Evolutionary conservation across 2,888 invertebrate species (phyloP).

Genomic region (Nebria salina): DNA sequence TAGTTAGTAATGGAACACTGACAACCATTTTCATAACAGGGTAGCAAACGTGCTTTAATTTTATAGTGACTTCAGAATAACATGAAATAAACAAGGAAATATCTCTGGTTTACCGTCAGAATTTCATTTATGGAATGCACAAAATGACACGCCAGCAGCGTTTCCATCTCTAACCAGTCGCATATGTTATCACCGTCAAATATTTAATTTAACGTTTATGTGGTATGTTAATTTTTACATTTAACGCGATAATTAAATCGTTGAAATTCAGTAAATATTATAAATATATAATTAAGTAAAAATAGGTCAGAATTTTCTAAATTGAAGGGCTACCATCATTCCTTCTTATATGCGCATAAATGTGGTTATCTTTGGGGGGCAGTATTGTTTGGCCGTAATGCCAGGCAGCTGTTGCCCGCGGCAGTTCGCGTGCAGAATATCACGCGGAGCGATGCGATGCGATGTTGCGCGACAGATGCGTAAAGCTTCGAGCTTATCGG

Average conservation of each 20-base stretch:
- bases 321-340: not conserved
- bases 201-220: not conserved
- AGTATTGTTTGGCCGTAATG: not conserved
- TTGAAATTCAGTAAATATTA: not conserved
- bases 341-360: not conserved
- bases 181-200: not conserved
- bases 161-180: not conserved
- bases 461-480: conserved; percentile 1
- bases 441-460: not conserved
- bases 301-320: not conserved
- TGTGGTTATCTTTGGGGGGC: not conserved
- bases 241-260: not conserved
- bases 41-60: conserved; percentile 42
- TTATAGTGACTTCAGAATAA: conserved; percentile 36
- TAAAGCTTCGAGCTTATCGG: not conserved
- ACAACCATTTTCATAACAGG: conserved; percentile 43
- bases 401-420: not conserved
- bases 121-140: not conserved
- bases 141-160: not conserved
- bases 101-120: not conserved
- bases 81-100: conserved; percentile 43
- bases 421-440: not conserved
- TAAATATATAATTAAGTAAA: not conserved
- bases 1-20: conserved; percentile 42
- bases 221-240: not conserved